These are phyloP conservation scores for Erebia aethiops DNA, from an alignment of 2,888 invertebrate species.

Conservation along the genomic window DNA sequence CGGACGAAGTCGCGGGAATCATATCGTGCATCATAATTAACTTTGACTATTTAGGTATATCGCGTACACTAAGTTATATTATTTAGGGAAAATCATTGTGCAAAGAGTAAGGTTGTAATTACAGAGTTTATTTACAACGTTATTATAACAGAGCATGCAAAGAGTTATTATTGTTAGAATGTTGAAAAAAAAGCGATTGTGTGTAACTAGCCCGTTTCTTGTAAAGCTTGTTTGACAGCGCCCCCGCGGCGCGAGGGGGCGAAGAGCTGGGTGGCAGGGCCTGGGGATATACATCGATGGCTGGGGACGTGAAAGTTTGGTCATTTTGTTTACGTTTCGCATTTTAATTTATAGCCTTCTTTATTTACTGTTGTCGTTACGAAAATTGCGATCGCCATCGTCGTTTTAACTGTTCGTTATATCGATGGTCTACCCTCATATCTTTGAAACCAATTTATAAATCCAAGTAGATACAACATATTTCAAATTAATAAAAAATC, in stretches of 20 bases:
- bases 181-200: not conserved
- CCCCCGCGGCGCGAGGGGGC: constrained; percentile 5
- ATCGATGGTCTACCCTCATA: not conserved
- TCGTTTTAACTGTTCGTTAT: not conserved
- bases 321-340: constrained; percentile 16
- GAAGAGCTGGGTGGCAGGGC: not conserved
- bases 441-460: not conserved
- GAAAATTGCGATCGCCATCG: constrained; percentile 1
- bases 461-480: too few species aligned
- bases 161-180: not conserved
- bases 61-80: not conserved
- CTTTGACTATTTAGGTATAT: too few species aligned
- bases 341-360: constrained; percentile 12
- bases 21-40: too few species aligned
- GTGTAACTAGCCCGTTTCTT: not conserved
- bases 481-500: too few species aligned
- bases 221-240: constrained; percentile 10
- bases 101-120: not conserved
- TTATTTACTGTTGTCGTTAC: constrained; percentile 8
- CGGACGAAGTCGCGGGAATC: too few species aligned
- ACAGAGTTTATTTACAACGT: not conserved
- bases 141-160: not conserved
- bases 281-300: not conserved
- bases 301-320: constrained; percentile 11
- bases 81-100: not conserved